phyloP scores from a whole-genome alignment of 1,140 invertebrate species.

The Trinorchestia longiramus region DNA sequence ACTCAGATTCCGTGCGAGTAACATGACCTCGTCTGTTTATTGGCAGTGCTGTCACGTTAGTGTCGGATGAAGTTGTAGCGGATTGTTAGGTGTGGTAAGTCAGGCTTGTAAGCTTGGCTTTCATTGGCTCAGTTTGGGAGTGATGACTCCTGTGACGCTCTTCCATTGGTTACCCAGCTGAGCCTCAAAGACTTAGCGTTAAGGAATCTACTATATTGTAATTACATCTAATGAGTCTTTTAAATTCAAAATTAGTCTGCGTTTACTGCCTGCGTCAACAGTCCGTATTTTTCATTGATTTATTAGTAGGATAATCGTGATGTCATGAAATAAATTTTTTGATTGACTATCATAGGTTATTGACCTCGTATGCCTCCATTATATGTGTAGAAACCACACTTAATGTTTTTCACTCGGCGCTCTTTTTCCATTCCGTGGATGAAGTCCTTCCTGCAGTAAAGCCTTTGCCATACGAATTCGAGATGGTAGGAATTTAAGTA shows the following conservation, averaged over 20 bases:
- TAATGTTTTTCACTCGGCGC: no score
- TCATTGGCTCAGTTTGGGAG: background rate
- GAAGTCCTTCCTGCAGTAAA: no score
- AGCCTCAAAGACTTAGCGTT: conserved; percentile 50
- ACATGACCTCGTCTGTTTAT: conserved; percentile 3
- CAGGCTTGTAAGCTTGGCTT: background rate
- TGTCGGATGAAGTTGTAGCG: conserved; percentile 28
- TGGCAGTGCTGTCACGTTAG: background rate
- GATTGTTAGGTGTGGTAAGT: conserved; percentile 6
- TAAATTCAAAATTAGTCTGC: conserved; percentile 36
- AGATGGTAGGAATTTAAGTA: no score
- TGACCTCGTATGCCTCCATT: background rate
- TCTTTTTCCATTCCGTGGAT: no score
- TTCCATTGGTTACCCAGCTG: conserved; percentile 38
- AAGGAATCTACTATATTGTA: conserved; percentile 40
- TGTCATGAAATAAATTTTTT: conserved; percentile 29
- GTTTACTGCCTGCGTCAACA: background rate
- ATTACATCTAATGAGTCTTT: conserved; percentile 22
- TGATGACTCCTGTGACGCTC: conserved; percentile 23
- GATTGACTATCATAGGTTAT: background rate
- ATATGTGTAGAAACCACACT: no score
- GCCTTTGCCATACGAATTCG: no score
- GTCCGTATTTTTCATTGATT: conserved; percentile 40
- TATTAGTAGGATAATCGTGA: conserved; percentile 47
- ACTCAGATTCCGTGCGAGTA: background rate